These are phyloP conservation scores for Gymnocephalus cernua DNA, from an alignment of 2,113 vertebrate genomes.

Conservation along the genomic window DNA sequence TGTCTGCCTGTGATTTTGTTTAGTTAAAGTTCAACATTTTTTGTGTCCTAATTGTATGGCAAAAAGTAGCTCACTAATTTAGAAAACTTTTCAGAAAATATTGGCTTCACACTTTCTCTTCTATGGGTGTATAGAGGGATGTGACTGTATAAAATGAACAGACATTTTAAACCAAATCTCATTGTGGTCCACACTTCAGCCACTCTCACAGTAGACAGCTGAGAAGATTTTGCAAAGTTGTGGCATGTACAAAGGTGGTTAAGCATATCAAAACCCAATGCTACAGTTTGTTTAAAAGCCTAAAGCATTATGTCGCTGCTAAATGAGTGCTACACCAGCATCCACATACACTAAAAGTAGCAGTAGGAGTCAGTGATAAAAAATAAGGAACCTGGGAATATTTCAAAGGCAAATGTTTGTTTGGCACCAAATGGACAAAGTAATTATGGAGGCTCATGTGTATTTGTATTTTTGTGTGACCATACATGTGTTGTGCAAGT, in stretches of 20 bases:
- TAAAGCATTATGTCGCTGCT: background rate
- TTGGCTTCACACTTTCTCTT: conserved; percentile 2
- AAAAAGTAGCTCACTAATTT: conserved; percentile 3
- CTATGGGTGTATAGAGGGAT: background rate
- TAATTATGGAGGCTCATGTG: conserved; percentile 15
- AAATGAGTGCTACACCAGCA: too few species aligned
- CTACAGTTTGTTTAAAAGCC: background rate
- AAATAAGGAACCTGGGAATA: conserved; percentile 3
- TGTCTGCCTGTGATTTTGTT: background rate
- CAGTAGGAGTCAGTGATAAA: background rate
- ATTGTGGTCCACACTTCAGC: background rate
- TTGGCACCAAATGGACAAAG: conserved; percentile 32
- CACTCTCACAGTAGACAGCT: background rate
- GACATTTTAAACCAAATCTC: background rate
- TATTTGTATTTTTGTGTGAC: conserved; percentile 22
- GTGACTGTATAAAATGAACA: background rate
- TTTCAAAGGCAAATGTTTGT: conserved; percentile 42
- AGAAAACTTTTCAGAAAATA: conserved; percentile 4
- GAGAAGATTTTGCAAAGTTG: background rate
- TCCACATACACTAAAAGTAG: background rate
- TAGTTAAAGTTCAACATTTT: background rate
- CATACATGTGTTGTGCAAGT: conserved; percentile 13
- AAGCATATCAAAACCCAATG: background rate
- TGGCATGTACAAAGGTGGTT: background rate
- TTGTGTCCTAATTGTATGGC: background rate